Evolutionary conservation across 2,797 vertebrate genomes (phyloP).

Genomic region (Microcaecilia unicolor): DNA sequence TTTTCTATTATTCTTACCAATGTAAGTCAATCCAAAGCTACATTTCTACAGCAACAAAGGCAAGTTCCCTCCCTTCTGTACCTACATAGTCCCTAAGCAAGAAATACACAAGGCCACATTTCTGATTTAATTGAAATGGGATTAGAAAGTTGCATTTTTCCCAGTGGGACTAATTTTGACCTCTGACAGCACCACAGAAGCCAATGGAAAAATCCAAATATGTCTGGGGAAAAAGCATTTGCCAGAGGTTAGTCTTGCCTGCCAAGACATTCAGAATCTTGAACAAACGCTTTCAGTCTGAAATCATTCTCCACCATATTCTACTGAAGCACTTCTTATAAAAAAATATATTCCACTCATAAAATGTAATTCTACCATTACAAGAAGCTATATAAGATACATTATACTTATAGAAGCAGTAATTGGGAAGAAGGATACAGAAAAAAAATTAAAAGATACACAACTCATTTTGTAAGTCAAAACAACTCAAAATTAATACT

Average conservation of each 20-base stretch:
- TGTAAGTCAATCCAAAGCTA: conserved; percentile 28
- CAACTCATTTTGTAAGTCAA: no score
- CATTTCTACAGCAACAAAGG: conserved; percentile 65
- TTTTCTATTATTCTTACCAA: conserved; percentile 34
- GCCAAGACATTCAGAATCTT: conserved; percentile 5
- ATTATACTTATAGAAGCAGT: conserved; percentile 5
- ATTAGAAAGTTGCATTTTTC: conserved; percentile 60
- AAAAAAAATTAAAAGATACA: no score
- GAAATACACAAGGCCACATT: conserved; percentile 52
- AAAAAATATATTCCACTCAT: conserved; percentile 1
- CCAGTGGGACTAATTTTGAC: conserved; percentile 57
- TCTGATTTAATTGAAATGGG: conserved; percentile 71
- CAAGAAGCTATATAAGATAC: no score
- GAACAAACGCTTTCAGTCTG: conserved; percentile 10
- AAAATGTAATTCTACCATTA: no score
- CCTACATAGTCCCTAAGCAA: conserved; percentile 60
- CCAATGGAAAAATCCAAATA: conserved; percentile 40
- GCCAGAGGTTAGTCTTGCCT: conserved; percentile 38
- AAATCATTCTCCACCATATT: conserved; percentile 6
- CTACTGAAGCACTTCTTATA: conserved; percentile 11
- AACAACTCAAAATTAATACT: no score
- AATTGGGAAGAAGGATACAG: no score
- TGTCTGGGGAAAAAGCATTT: conserved; percentile 43
- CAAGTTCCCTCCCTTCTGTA: conserved; percentile 55
- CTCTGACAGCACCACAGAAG: conserved; percentile 59